Evolutionary conservation across 2,113 vertebrate species (phyloP).

Genomic region (Rhea americana): DNA sequence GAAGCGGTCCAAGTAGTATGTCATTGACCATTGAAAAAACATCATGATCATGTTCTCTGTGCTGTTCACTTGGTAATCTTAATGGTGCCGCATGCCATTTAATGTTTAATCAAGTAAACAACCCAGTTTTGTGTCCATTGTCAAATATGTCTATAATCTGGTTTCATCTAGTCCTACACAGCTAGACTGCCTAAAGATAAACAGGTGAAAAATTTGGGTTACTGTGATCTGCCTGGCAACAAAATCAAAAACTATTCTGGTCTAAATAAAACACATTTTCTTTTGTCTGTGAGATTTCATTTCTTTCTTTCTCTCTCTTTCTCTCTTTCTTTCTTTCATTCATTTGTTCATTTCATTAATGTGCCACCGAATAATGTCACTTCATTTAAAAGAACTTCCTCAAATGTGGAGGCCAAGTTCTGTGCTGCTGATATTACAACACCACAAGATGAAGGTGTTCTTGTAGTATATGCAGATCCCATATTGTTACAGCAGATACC

Average conservation of each 20-base stretch:
- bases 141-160: not conserved
- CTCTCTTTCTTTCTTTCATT: too few species aligned
- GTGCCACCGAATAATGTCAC: not conserved
- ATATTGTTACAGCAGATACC: not conserved
- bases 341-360: not conserved
- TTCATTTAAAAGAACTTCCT: not conserved
- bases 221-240: not conserved
- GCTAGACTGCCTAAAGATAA: not conserved
- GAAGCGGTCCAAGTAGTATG: not conserved
- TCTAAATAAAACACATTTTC: not conserved
- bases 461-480: not conserved
- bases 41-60: not conserved
- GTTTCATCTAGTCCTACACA: not conserved
- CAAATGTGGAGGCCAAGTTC: not conserved
- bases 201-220: not conserved
- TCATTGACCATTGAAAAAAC: not conserved
- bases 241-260: not conserved
- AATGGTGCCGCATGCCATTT: not conserved
- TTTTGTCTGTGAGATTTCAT: not conserved
- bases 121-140: not conserved
- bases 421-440: not conserved
- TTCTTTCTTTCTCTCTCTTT: not conserved
- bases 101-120: not conserved
- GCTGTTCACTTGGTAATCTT: not conserved
- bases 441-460: not conserved